Base-by-base conservation (phyloP, 2,797 vertebrate genomes). In the Takifugu rubripes region DNA sequence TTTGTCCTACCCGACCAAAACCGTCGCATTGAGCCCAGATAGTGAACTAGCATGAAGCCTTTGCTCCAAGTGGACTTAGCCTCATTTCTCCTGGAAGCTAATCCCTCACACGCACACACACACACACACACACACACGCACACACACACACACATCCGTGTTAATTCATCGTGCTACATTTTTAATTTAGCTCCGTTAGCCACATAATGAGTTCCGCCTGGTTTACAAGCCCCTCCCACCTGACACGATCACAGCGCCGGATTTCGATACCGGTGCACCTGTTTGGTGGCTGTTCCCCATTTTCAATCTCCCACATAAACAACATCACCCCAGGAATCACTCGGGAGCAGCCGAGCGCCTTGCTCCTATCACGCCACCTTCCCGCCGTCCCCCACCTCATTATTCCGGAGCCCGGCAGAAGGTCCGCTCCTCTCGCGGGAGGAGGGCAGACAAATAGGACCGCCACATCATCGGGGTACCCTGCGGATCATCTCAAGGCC, bases 251-350 rank as follows among this genome's bases (percentile, higher is more conserved):
- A 27, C 56, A 65, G 44, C 9, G 54, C 47, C 44, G 29, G 6
- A 3, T 48, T 69, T 57, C 5, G 55, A 56, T 64, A 78, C 57
- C 49, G 68, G 64, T 51, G 59, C 63, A 73, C 57, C 61, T 71
- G 66, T 75, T 65, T 70, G 31, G 21, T 21, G 21, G 21, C 21
- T 21, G 21, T 21, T 51, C 9, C 56, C 17, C 9, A 52, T 68
- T 77, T 77, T 66, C 71, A 76, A 72, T 68, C 59, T 61, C 64
- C 70, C 54, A 15, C 57, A 70, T 65, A 64, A 81, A 83, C 59
- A 81, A 69, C 53, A 49, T 42, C 1, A 1, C 14, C 61, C 51
- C 50, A 48, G 25, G 59, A 33, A 55, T 61, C 42, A 15, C 45
- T 52, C 31, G 25, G 62, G 46, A 65, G 56, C 27, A 53, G 66